Percentiles rank a stretch among this genome's conserved stretches.
Evolutionary conservation across 1,140 invertebrate species (phyloP).

Genomic region (Drosophila auraria): DNA sequence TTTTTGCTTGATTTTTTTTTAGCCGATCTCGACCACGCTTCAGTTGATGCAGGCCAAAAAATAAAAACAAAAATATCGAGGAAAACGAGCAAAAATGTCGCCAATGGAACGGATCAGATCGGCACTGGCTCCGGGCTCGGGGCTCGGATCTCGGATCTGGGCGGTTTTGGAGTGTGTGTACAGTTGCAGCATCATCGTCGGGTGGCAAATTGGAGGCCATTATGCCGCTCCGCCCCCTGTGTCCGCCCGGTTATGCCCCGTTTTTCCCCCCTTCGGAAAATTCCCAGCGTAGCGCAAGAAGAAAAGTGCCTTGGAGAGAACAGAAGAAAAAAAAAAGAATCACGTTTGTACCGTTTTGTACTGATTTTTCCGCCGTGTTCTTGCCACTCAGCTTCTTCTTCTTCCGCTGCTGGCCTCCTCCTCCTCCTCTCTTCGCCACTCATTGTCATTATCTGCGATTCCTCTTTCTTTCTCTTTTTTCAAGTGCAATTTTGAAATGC

Average conservation of each 20-base stretch:
- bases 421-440: constrained; percentile 6
- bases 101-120: constrained; percentile 48
- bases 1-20: constrained; percentile 39
- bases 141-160: constrained; percentile 2
- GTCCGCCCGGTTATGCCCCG: constrained; percentile 2
- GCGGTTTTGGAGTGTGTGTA: constrained; percentile 45
- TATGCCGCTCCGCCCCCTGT: constrained; percentile 5
- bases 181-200: constrained; percentile 67
- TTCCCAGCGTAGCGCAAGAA: constrained; percentile 37
- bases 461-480: constrained; percentile 53
- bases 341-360: constrained; percentile 83
- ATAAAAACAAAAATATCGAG: constrained; percentile 3
- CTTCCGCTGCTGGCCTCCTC: neutral
- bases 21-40: constrained; percentile 62
- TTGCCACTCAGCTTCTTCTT: constrained; percentile 9
- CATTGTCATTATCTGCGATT: constrained; percentile 47
- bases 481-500: constrained; percentile 75
- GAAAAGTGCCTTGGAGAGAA: constrained; percentile 8
- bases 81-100: constrained; percentile 33
- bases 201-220: constrained; percentile 44
- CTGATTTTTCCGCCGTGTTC: constrained; percentile 64
- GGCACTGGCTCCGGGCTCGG: neutral
- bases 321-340: constrained; percentile 44
- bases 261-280: constrained; percentile 36
- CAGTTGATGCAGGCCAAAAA: constrained; percentile 42